phyloP scores from a whole-genome alignment of 2,888 invertebrate species.

The Agriopis aurantiaria region DNA sequence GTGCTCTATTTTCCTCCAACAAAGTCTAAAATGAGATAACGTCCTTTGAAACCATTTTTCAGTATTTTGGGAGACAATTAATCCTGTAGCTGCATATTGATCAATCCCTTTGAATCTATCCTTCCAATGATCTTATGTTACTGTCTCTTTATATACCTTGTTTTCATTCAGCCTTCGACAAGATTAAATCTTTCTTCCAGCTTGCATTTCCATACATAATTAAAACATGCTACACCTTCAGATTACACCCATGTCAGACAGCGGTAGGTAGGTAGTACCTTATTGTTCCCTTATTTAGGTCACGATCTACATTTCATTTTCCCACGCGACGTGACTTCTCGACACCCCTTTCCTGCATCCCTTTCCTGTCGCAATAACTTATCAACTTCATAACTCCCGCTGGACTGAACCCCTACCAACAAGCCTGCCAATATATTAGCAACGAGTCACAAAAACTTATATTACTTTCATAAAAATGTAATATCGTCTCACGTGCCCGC shows the following conservation, averaged over 20 bases:
- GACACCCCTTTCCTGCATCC: constrained; percentile 29
- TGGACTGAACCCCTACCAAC: constrained; percentile 11
- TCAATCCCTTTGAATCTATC: too few species aligned
- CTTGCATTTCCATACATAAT: neutral
- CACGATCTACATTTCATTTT: constrained; percentile 45
- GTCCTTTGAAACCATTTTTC: neutral
- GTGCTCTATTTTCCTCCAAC: neutral
- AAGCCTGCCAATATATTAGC: constrained; percentile 22
- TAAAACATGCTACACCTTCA: constrained; percentile 4
- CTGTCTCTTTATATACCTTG: neutral
- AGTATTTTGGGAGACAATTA: neutral
- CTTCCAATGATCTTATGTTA: too few species aligned
- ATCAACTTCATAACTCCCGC: constrained; percentile 28
- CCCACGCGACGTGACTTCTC: constrained; percentile 30
- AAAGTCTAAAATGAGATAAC: too few species aligned
- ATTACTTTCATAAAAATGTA: constrained; percentile 32
- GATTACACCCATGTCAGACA: constrained; percentile 11
- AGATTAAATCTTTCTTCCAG: neutral
- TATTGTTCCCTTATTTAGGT: constrained; percentile 46
- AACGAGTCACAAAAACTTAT: constrained; percentile 30
- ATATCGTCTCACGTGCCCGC: constrained; percentile 30
- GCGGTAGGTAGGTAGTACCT: neutral
- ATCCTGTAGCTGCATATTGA: neutral
- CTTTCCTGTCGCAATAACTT: constrained; percentile 30
- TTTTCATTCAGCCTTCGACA: neutral